Percentiles rank a stretch among this genome's conserved stretches.
Conservation (phyloP, 2,113 vertebrate species). For the Amblyornis subalaris region DNA sequence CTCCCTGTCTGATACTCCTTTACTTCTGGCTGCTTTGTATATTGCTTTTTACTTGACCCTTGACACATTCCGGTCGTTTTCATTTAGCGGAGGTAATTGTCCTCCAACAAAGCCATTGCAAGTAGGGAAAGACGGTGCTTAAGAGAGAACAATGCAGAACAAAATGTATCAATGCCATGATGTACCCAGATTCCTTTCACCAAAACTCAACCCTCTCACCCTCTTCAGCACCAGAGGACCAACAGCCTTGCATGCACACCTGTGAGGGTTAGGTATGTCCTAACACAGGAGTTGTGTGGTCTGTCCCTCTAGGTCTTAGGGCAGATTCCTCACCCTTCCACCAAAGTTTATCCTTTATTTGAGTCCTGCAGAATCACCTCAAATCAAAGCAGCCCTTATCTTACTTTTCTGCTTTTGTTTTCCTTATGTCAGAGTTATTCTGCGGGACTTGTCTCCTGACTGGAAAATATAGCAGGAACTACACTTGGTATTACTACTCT, state of each 20-base stretch:
- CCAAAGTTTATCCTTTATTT: neutral
- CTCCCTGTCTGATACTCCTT: neutral
- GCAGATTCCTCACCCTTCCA: neutral
- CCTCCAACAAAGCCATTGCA: neutral
- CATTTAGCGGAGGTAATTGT: conserved; percentile 3
- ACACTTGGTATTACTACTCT: neutral
- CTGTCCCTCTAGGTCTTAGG: neutral
- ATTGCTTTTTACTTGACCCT: conserved; percentile 14
- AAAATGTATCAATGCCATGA: neutral
- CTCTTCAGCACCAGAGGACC: neutral
- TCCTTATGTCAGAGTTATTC: neutral
- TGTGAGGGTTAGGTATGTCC: neutral
- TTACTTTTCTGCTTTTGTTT: neutral
- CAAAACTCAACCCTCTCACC: neutral
- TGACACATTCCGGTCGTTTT: neutral
- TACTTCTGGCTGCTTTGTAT: conserved; percentile 21
- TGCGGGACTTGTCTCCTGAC: neutral
- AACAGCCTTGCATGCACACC: fast-evolving
- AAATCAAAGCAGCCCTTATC: neutral
- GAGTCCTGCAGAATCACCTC: neutral
- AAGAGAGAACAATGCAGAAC: neutral
- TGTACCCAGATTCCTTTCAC: neutral
- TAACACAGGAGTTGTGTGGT: neutral
- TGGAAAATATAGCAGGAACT: neutral
- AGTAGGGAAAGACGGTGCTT: neutral